Evolutionary conservation across 2,797 vertebrate genomes (phyloP).

Genomic region (Tokudaia tokunoshimensis): DNA sequence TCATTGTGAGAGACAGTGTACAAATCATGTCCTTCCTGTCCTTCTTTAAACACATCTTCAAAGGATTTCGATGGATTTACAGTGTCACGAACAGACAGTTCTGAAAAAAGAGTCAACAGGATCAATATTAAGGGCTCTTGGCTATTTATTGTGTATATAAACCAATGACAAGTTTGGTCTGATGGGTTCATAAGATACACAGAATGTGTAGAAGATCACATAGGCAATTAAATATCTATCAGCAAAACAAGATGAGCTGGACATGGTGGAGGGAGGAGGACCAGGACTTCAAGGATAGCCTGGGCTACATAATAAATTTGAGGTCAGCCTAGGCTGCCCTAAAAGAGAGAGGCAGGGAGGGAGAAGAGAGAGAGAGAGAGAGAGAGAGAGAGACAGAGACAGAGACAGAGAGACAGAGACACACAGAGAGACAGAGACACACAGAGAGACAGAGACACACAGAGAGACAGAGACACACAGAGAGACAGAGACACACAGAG

Average conservation of each 20-base stretch:
- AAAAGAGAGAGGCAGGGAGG: not conserved
- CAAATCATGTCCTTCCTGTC: slow-evolving; percentile 87
- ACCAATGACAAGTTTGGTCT: not conserved
- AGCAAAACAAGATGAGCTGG: not conserved
- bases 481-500: not conserved
- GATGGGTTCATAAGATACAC: not conserved
- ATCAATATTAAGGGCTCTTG: not conserved
- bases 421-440: not conserved
- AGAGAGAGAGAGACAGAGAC: too few relatives aligned
- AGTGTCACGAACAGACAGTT: slow-evolving; percentile 84
- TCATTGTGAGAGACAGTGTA: slow-evolving; percentile 91
- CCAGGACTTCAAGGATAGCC: not conserved
- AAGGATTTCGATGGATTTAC: slow-evolving; percentile 92
- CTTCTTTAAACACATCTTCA: slow-evolving; percentile 90
- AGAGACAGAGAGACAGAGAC: too few relatives aligned
- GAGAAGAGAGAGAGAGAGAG: not conserved
- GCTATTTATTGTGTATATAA: slow-evolving; percentile 4
- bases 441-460: too few relatives aligned
- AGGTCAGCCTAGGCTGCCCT: not conserved
- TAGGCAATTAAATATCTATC: not conserved
- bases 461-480: too few relatives aligned
- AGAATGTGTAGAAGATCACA: not conserved
- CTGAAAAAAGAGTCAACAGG: slow-evolving; percentile 79
- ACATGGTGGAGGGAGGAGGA: not conserved
- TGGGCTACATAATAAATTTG: not conserved